Percentiles rank a stretch among this genome's conserved stretches.
These are phyloP conservation scores for Danio jaintianensis DNA, from an alignment of 2,797 vertebrate species.

Conservation along the genomic window DNA sequence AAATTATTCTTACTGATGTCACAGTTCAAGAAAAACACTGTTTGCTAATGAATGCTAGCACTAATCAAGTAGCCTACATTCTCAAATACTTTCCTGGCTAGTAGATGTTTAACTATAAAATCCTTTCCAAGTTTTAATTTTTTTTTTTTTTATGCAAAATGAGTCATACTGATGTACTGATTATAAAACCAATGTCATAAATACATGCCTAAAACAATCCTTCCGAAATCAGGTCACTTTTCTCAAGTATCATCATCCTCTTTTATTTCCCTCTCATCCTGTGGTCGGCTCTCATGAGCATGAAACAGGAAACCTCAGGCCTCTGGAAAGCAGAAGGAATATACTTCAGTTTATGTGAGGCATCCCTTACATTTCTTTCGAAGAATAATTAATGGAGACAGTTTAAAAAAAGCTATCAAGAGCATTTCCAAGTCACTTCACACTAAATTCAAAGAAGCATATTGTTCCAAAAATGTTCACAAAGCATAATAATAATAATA, in stretches of 20 bases:
- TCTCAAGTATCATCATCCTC: slow-evolving; percentile 25
- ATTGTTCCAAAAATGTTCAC: neutral
- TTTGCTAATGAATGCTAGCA: too few relatives aligned
- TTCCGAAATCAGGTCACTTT: slow-evolving; percentile 39
- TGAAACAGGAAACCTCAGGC: neutral
- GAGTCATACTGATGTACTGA: slow-evolving; percentile 18
- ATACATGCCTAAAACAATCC: slow-evolving; percentile 21
- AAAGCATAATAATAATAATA: neutral
- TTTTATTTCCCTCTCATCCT: slow-evolving; percentile 47
- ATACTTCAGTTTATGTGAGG: neutral
- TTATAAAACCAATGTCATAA: slow-evolving; percentile 22
- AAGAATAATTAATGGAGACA: neutral
- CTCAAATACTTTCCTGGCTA: too few relatives aligned
- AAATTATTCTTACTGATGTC: too few relatives aligned
- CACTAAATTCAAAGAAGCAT: neutral
- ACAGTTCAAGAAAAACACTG: too few relatives aligned
- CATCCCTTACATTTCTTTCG: neutral
- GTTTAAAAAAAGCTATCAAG: neutral
- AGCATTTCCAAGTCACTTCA: neutral
- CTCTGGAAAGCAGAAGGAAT: neutral
- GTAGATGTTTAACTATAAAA: too few relatives aligned
- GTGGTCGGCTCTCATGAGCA: slow-evolving; percentile 29
- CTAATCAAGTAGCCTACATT: too few relatives aligned
- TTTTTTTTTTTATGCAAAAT: slow-evolving; percentile 19
- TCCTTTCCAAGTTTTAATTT: too few relatives aligned